Base-by-base conservation (phyloP, 2,113 vertebrate genomes). In the Anoplopoma fimbria region DNA sequence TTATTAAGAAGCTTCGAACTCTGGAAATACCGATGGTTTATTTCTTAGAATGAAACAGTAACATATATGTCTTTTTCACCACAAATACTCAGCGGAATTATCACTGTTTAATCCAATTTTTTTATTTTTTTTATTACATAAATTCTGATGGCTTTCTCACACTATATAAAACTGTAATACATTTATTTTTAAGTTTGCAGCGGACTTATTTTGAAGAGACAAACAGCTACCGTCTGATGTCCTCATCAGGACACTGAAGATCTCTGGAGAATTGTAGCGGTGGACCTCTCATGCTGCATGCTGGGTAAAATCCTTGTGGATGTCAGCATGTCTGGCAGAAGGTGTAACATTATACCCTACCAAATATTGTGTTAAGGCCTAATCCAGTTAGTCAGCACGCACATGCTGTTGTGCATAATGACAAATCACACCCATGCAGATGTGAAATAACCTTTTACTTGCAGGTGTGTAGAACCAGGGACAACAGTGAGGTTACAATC, bases 311-410 rank as follows among this genome's bases (percentile, higher is more conserved):
- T 86, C 45, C 25, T 73, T 82, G 69, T 88, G 77, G 55, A 82
- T 83, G 84, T 90, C 77, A 89, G 82, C 79, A 87, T 77, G 69
- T 87, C 78, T 87, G 83, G 84, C 67, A 85, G 62, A 83, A 89
- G 87, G 83, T 88, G 82, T 85, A 87, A 92, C 65, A 70, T 80
- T 81, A 79, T 85, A 86, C 79, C 73, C 68, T 8, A 64, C 55
- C 42, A 89, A 79, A 86, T 78, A 80, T 78, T 79, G 63, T 73
- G 75, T 64, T 80, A 68, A 77, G 70, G 49, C 79, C 84, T 72
- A 53, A 83, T 88, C 45, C 75, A 36, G 70, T 87, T 58, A 60
- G 67, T 83, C 67, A 69, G 77, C 68, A 65, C 17, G n/a, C 21
- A 2, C 7, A 34, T 60, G 19, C 53, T 73, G 67, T 40, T 79